Percentiles rank a stretch among this genome's conserved stretches.
Evolutionary conservation across 2,113 vertebrate genomes (phyloP).

Genomic region (Equus quagga): DNA sequence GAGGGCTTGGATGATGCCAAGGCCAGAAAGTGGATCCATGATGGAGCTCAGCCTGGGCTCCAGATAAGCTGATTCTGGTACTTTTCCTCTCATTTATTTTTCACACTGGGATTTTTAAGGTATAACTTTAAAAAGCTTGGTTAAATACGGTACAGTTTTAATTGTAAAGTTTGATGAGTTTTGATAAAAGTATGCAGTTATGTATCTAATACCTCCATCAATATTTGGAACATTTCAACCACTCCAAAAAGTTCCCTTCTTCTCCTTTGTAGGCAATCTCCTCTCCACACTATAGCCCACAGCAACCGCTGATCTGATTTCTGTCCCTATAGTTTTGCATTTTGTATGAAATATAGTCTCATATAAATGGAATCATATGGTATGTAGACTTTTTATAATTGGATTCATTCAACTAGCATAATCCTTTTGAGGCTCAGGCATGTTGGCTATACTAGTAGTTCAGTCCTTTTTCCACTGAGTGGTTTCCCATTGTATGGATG

Average conservation of each 20-base stretch:
- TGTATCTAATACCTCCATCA: neutral
- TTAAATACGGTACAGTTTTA: neutral
- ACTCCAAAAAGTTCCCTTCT: neutral
- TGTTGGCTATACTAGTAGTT: neutral
- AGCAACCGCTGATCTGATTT: neutral
- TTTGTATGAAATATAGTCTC: neutral
- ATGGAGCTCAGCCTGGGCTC: neutral
- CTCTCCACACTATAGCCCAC: neutral
- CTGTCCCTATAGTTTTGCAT: neutral
- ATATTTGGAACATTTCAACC: neutral
- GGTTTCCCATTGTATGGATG: neutral
- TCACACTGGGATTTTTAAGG: neutral
- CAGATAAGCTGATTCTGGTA: neutral
- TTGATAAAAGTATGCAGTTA: neutral
- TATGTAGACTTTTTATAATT: neutral
- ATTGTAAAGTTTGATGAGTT: neutral
- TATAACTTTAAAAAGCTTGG: neutral
- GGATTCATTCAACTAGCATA: neutral
- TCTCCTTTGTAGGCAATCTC: neutral
- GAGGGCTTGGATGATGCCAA: neutral
- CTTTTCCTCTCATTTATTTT: neutral
- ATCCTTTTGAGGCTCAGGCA: neutral
- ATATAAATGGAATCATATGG: neutral
- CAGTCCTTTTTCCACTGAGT: neutral
- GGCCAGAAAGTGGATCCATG: neutral